These are phyloP conservation scores for Nixonia krombeini DNA, from an alignment of 1,140 invertebrate species.

Conservation along the genomic window DNA sequence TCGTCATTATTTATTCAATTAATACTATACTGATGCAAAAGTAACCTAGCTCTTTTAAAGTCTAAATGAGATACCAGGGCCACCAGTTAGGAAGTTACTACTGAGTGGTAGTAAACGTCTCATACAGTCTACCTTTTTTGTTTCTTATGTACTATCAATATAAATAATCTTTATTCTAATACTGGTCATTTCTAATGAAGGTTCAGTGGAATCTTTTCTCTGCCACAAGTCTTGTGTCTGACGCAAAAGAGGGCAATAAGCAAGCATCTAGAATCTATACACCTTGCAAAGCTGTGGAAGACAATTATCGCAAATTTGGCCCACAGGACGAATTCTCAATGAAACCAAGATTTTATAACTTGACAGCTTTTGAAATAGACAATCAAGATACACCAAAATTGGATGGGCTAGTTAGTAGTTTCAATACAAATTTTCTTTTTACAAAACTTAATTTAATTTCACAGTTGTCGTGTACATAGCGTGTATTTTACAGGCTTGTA, in stretches of 20 bases:
- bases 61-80: conserved; percentile 65
- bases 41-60: conserved; percentile 37
- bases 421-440: no score
- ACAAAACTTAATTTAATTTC: no score
- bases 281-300: conserved; percentile 85
- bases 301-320: conserved; percentile 82
- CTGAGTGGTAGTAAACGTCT: conserved; percentile 70
- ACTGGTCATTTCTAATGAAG: conserved; percentile 63
- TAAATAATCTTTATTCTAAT: no score
- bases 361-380: conserved; percentile 83
- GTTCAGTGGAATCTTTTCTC: conserved; percentile 90
- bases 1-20: no score
- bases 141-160: not conserved
- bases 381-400: conserved; percentile 88
- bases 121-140: conserved; percentile 50
- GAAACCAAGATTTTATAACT: conserved; percentile 89
- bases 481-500: conserved; percentile 79
- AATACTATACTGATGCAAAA: conserved; percentile 56
- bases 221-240: conserved; percentile 74
- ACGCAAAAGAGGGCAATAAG: conserved; percentile 73
- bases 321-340: conserved; percentile 82
- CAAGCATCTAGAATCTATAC: conserved; percentile 79
- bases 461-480: no score
- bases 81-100: conserved; percentile 63
- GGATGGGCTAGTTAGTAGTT: conserved; percentile 82